A percentile compares a stretch with the other conserved stretches of the same genome.
These are phyloP conservation scores for Rotaria macrura DNA, from an alignment of 2,888 invertebrate genomes.

Conservation along the genomic window DNA sequence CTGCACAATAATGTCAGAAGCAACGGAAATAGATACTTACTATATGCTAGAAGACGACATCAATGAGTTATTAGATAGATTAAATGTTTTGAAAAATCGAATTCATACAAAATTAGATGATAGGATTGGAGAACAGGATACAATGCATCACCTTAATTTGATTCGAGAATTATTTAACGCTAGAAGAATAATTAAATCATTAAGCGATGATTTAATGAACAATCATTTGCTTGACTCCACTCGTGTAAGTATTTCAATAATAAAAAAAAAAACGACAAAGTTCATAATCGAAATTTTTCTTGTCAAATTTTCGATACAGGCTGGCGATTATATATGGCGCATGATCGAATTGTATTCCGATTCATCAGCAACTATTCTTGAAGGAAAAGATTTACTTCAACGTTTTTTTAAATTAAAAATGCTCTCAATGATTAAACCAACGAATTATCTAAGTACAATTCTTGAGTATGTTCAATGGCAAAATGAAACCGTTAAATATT, in stretches of 20 bases:
- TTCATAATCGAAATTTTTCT: not conserved
- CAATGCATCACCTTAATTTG: not conserved
- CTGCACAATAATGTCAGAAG: not conserved
- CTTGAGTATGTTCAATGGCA: not conserved
- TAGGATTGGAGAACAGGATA: not conserved
- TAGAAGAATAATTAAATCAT: not conserved
- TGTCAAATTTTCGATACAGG: not conserved
- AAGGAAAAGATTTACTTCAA: not conserved
- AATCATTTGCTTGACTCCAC: not conserved
- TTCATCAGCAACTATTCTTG: not conserved
- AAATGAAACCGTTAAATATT: not conserved
- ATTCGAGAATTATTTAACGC: not conserved
- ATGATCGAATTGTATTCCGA: not conserved
- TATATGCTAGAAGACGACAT: not conserved
- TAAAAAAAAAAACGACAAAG: not conserved
- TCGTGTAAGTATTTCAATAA: not conserved
- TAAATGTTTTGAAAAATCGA: not conserved
- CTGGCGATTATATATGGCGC: not conserved
- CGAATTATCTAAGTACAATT: not conserved
- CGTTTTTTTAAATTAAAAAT: not conserved
- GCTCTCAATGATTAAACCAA: not conserved
- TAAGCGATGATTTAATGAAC: not conserved
- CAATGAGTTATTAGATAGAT: not conserved
- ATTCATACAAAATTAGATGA: not conserved
- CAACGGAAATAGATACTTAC: not conserved